These are phyloP conservation scores for Choristoneura rosaceana DNA, from an alignment of 2,888 invertebrate genomes.

Conservation along the genomic window DNA sequence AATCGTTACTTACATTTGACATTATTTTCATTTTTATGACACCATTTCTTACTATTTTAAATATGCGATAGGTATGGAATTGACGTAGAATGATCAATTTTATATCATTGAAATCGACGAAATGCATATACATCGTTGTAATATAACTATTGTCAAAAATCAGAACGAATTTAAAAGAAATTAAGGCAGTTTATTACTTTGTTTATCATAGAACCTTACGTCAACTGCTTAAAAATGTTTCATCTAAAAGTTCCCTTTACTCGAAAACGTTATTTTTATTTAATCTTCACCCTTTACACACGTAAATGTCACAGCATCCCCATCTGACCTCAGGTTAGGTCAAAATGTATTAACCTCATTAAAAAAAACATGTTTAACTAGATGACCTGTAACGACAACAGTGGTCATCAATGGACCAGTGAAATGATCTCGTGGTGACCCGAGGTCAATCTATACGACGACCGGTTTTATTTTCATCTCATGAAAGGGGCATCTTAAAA, in stretches of 20 bases:
- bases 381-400: background rate
- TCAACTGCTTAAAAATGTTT: no score
- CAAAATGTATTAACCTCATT: slow-evolving; percentile 44
- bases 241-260: background rate
- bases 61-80: no score
- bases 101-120: no score
- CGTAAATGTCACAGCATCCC: slow-evolving; percentile 44
- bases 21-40: no score
- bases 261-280: background rate
- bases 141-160: no score
- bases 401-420: slow-evolving; percentile 5
- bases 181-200: no score
- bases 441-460: background rate
- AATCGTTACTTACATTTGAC: no score
- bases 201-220: no score
- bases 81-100: no score
- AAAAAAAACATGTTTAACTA: background rate
- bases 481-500: slow-evolving; percentile 4
- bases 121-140: no score
- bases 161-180: background rate
- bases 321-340: slow-evolving; percentile 19
- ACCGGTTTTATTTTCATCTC: slow-evolving; percentile 30
- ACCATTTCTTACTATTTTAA: no score
- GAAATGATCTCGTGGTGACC: slow-evolving; percentile 9
- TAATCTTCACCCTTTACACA: slow-evolving; percentile 11